A percentile compares a stretch with the other conserved stretches of the same genome.
phyloP scores from a whole-genome alignment of 2,113 vertebrate genomes.

The Otis tarda region DNA sequence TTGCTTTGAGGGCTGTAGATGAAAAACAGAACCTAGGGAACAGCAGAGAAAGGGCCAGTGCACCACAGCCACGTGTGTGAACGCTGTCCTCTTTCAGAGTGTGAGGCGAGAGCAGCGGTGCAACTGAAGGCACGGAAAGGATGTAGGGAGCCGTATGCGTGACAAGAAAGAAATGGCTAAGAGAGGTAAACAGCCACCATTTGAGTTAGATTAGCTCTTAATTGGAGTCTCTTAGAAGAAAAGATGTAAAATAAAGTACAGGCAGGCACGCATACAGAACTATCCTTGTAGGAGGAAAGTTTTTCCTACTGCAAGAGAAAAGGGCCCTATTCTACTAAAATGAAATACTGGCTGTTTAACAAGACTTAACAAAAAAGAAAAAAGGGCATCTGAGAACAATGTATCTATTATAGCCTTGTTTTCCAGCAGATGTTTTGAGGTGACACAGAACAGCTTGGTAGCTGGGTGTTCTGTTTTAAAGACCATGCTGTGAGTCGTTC shows the following conservation, averaged over 20 bases:
- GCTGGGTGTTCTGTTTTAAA: conserved; percentile 58
- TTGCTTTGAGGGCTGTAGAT: background rate
- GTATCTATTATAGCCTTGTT: conserved; percentile 67
- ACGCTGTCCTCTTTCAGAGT: background rate
- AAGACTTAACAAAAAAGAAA: conserved; percentile 24
- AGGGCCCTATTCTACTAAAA: conserved; percentile 46
- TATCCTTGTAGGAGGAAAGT: conserved; percentile 18
- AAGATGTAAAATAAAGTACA: conserved; percentile 8
- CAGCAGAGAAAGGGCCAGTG: background rate
- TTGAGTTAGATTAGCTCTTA: background rate
- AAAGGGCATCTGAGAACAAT: conserved; percentile 50
- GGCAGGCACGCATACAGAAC: background rate
- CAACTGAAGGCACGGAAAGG: background rate
- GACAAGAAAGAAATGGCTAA: background rate
- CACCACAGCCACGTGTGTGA: rapidly evolving
- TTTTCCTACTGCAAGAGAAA: conserved; percentile 49
- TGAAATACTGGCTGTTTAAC: conserved; percentile 52
- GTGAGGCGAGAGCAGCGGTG: rapidly evolving
- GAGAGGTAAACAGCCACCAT: background rate
- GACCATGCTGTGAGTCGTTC: conserved; percentile 59
- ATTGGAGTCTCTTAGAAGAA: background rate
- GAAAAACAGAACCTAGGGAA: background rate
- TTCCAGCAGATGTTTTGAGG: conserved; percentile 68
- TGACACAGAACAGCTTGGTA: conserved; percentile 54
- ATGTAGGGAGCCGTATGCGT: background rate